These are phyloP conservation scores for Balearica regulorum DNA, from an alignment of 2,797 vertebrate species.

Conservation along the genomic window DNA sequence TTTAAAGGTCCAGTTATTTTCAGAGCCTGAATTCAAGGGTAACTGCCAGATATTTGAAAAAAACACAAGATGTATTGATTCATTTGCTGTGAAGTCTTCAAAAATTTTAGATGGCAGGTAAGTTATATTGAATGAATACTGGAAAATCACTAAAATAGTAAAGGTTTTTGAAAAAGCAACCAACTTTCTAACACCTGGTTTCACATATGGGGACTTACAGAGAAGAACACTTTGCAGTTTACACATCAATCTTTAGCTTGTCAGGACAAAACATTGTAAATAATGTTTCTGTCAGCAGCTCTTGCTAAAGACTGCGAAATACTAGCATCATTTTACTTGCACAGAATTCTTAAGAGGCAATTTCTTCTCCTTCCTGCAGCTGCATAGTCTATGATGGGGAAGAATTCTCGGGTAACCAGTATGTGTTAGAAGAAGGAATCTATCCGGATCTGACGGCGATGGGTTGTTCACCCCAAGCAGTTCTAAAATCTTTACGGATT, in stretches of 20 bases:
- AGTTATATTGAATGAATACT: slow-evolving; percentile 37
- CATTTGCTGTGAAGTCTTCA: slow-evolving; percentile 85
- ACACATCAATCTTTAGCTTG: not conserved
- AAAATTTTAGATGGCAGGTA: slow-evolving; percentile 90
- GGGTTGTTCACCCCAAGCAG: slow-evolving; percentile 79
- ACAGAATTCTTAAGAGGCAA: not conserved
- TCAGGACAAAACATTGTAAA: not conserved
- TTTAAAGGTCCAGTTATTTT: slow-evolving; percentile 89
- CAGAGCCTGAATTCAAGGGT: slow-evolving; percentile 88
- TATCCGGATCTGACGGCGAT: slow-evolving; percentile 83
- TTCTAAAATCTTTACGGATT: slow-evolving; percentile 82
- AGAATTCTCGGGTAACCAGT: slow-evolving; percentile 87
- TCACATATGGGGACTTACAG: not conserved
- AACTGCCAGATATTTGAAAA: slow-evolving; percentile 78
- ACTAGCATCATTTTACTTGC: not conserved
- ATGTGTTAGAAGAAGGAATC: slow-evolving; percentile 90
- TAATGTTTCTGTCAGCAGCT: not conserved
- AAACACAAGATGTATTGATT: slow-evolving; percentile 77
- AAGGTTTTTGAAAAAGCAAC: not conserved
- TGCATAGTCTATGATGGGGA: slow-evolving; percentile 87
- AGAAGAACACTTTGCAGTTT: not conserved
- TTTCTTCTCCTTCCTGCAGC: slow-evolving; percentile 70
- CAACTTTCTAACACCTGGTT: not conserved
- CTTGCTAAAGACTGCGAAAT: not conserved
- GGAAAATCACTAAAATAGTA: not conserved